These are phyloP conservation scores for Tetragonula carbonaria DNA, from an alignment of 2,888 invertebrate genomes.

Conservation along the genomic window DNA sequence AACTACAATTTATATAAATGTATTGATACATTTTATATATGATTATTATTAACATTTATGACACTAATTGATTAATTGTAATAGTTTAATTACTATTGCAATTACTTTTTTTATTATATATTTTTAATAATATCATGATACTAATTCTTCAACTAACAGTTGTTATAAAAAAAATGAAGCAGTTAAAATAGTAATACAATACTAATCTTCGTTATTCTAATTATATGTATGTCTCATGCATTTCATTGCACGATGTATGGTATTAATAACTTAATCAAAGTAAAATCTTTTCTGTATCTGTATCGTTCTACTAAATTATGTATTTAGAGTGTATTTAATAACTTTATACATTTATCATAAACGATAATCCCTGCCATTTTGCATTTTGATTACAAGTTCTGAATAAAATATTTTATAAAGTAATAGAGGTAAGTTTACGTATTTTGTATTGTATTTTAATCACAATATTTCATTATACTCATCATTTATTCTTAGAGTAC, in stretches of 20 bases:
- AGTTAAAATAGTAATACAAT: slow-evolving; percentile 10
- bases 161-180: neutral
- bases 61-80: neutral
- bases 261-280: slow-evolving; percentile 67
- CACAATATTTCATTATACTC: neutral
- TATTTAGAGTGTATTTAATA: slow-evolving; percentile 21
- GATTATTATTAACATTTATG: neutral
- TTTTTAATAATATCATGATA: neutral
- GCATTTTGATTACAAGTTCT: slow-evolving; percentile 14
- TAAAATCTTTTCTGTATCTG: slow-evolving; percentile 12
- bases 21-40: neutral
- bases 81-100: neutral
- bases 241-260: slow-evolving; percentile 77
- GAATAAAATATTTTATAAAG: slow-evolving; percentile 10
- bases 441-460: neutral
- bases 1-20: neutral
- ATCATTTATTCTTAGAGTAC: neutral
- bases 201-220: slow-evolving; percentile 38
- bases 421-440: slow-evolving; percentile 4
- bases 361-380: slow-evolving; percentile 26
- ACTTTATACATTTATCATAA: slow-evolving; percentile 30
- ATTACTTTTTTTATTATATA: neutral
- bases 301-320: slow-evolving; percentile 39
- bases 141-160: slow-evolving; percentile 18
- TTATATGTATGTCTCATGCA: slow-evolving; percentile 14